Conservation (phyloP, 2,888 invertebrate genomes). For the Allolobophora icterica region DNA sequence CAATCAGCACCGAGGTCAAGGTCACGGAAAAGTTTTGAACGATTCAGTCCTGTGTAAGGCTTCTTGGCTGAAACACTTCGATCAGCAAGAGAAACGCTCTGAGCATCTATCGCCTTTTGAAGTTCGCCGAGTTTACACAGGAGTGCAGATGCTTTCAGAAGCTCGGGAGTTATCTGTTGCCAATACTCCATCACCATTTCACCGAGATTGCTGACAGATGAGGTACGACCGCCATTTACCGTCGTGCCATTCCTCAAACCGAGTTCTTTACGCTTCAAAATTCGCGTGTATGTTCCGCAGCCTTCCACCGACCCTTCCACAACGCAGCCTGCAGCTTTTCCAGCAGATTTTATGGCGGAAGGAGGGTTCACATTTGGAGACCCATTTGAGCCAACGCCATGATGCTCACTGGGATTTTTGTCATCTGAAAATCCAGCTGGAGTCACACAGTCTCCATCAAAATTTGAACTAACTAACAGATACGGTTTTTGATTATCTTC, state of each 20-base stretch:
- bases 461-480: background rate
- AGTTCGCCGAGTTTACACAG: background rate
- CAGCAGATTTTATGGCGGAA: background rate
- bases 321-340: background rate
- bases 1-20: background rate
- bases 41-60: background rate
- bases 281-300: background rate
- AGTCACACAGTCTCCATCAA: background rate
- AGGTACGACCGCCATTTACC: background rate
- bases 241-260: background rate
- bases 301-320: background rate
- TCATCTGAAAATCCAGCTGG: background rate
- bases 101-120: background rate
- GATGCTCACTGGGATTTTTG: background rate
- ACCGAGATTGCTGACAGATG: background rate
- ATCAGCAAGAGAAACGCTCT: background rate
- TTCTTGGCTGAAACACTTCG: background rate
- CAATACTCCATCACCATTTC: conserved; percentile 12
- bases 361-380: background rate
- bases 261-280: background rate
- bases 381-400: background rate
- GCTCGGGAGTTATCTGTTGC: background rate
- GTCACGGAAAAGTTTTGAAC: background rate
- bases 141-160: background rate
- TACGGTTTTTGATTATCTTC: background rate